Conservation (phyloP, 2,888 invertebrate species). For the Melanargia galathea region DNA sequence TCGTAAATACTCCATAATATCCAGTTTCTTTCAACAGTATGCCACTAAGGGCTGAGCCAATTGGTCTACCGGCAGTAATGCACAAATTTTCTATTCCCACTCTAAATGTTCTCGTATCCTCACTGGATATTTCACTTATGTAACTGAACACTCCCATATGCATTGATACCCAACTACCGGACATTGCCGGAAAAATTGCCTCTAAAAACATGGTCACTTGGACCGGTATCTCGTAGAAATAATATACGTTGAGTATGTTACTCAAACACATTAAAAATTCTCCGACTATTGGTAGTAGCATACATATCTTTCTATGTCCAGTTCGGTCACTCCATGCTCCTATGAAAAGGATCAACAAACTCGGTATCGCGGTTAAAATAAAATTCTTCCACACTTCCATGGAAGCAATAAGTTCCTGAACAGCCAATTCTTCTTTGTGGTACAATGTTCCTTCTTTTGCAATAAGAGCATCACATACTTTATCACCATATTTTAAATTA, state of each 20-base stretch:
- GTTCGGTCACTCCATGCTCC: slow-evolving; percentile 84
- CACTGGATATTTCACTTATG: slow-evolving; percentile 81
- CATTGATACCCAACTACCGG: slow-evolving; percentile 79
- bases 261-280: slow-evolving; percentile 76
- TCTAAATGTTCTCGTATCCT: slow-evolving; percentile 81
- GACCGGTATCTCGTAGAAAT: slow-evolving; percentile 78
- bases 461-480: slow-evolving; percentile 88
- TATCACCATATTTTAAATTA: slow-evolving; percentile 86
- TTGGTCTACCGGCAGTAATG: slow-evolving; percentile 67
- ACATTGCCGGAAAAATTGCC: slow-evolving; percentile 76
- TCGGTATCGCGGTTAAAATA: slow-evolving; percentile 78
- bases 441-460: slow-evolving; percentile 85
- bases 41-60: slow-evolving; percentile 71
- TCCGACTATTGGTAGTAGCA: slow-evolving; percentile 80
- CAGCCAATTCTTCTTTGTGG: slow-evolving; percentile 82
- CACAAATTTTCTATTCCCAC: slow-evolving; percentile 80
- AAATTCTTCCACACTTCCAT: slow-evolving; percentile 82
- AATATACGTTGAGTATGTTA: slow-evolving; percentile 78
- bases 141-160: slow-evolving; percentile 83
- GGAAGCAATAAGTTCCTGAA: slow-evolving; percentile 79
- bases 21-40: slow-evolving; percentile 69
- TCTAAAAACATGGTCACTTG: slow-evolving; percentile 78
- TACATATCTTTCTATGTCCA: slow-evolving; percentile 80
- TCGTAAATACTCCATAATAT: slow-evolving; percentile 77
- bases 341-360: slow-evolving; percentile 79